phyloP scores from a whole-genome alignment of 2,888 invertebrate species.

The Cheilosia vulpina region DNA sequence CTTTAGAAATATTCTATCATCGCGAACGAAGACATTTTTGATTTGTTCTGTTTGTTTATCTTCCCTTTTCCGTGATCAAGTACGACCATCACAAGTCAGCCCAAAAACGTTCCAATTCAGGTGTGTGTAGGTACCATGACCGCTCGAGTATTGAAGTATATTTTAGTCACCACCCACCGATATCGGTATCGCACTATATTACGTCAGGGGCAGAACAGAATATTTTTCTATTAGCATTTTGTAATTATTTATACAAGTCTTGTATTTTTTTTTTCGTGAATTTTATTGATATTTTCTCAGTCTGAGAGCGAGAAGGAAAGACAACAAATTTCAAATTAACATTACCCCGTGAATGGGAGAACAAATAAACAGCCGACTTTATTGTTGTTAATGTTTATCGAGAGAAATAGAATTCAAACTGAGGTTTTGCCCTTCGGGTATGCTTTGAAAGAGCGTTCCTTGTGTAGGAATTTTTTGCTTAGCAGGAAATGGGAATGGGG shows the following conservation, averaged over 20 bases:
- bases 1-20: constrained; percentile 14
- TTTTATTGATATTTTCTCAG: not conserved
- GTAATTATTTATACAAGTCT: constrained; percentile 29
- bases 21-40: constrained; percentile 1
- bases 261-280: not conserved
- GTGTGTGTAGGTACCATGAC: not conserved
- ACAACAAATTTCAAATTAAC: constrained; percentile 29
- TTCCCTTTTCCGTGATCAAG: not conserved
- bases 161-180: not conserved
- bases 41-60: not conserved
- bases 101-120: too few species aligned
- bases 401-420: constrained; percentile 8
- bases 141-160: not conserved
- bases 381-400: constrained; percentile 38
- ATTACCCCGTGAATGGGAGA: constrained; percentile 41
- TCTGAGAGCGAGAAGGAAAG: not conserved
- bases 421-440: not conserved
- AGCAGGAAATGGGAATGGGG: too few species aligned
- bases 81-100: too few species aligned
- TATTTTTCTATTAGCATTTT: constrained; percentile 32
- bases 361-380: constrained; percentile 60
- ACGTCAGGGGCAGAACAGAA: constrained; percentile 11
- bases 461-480: not conserved
- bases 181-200: constrained; percentile 16
- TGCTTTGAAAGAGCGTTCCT: too few species aligned